Base-by-base conservation (phyloP, 2,888 invertebrate species). In the Xylota segnis region DNA sequence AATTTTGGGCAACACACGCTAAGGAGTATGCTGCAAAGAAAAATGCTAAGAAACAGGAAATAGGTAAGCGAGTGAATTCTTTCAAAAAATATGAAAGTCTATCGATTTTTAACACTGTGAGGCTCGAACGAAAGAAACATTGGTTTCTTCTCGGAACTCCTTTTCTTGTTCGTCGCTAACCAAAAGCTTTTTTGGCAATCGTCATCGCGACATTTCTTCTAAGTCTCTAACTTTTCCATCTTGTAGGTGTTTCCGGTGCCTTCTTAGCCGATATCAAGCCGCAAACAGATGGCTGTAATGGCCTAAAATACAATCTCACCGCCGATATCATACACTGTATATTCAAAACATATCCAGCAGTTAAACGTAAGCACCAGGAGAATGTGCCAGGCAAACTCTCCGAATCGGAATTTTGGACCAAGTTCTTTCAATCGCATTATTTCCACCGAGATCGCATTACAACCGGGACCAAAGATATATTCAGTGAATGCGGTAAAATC, bases 371-470 rank as follows among this genome's bases (percentile, higher is more conserved):
- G 94, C 98, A 99, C 92, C 93, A 96, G 77, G 99, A 99, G 92
- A 96, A 98, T 92, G 99, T 99, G 43, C 99, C 99, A 34, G 95
- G 96, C 87, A 97, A 98, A 93, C 94, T 99, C 95, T 95, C 96
- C 0, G 99, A 99, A 93, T 95, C 97, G 0, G 98, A 99, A 90
- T 99, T 99, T 93, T 99, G 99, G 99, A 98, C 98, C 12, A 97
- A 98, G 90, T 99, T 99, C 93, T 99, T 99, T 93, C 99, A 99
- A 92, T 99, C 99, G 14, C 99, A 99, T 94, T 99, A 99, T 93
- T 97, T 97, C 94, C 99, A 99, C 93, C 95, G 98, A 93, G 97
- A 98, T 93, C 95, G 98, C 76, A 96, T 97, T 89, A 96, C 96
- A 88, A 95, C 96, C 18, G 96, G 97, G 88, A 96, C 96, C 90